phyloP scores from a whole-genome alignment of 1,140 invertebrate species.

The Schlechtendalia chinensis region DNA sequence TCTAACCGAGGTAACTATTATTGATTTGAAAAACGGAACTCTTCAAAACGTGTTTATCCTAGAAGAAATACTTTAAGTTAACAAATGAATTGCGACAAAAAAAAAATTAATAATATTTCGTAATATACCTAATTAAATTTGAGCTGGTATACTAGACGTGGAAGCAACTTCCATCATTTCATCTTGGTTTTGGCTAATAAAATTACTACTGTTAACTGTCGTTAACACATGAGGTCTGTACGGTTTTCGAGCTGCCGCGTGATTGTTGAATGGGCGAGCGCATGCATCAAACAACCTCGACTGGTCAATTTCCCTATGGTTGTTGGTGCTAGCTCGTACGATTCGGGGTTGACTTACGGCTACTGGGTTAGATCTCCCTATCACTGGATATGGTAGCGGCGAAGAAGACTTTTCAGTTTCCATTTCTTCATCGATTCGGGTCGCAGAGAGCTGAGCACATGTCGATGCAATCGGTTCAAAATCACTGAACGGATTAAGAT shows the following conservation, averaged over 20 bases:
- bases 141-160: constrained; percentile 45
- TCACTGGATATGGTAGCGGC: constrained; percentile 6
- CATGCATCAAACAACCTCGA: constrained; percentile 37
- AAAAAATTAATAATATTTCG: not conserved
- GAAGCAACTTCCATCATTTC: constrained; percentile 48
- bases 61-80: not conserved
- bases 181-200: constrained; percentile 41
- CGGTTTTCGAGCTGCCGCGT: constrained; percentile 27
- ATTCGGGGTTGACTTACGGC: constrained; percentile 34
- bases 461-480: constrained; percentile 43
- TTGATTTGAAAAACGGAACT: constrained; percentile 42
- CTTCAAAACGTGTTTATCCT: constrained; percentile 25
- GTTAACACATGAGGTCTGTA: constrained; percentile 47
- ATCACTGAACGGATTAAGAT: constrained; percentile 41
- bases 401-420: constrained; percentile 41
- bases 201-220: constrained; percentile 41
- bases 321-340: not conserved
- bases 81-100: not conserved
- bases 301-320: constrained; percentile 34
- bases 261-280: constrained; percentile 31
- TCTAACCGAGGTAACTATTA: constrained; percentile 37
- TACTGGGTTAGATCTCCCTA: constrained; percentile 28
- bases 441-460: constrained; percentile 31
- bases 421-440: constrained; percentile 45
- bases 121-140: constrained; percentile 39